Conservation (phyloP, 2,797 vertebrate species). For the Florisuga fusca region DNA sequence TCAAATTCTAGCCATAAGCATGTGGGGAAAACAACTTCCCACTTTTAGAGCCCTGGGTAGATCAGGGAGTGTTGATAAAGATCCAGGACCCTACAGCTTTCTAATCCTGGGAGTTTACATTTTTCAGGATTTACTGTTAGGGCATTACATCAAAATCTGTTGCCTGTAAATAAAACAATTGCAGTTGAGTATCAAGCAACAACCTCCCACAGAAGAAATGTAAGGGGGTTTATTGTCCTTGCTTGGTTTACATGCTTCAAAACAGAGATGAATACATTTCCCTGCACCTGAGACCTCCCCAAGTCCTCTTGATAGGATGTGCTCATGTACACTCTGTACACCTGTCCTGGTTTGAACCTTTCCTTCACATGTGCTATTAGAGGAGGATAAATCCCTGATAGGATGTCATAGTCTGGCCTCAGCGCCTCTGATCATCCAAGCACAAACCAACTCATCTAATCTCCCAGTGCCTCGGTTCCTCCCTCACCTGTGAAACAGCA, state of each 20-base stretch:
- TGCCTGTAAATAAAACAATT: background rate
- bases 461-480: background rate
- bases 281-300: background rate
- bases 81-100: background rate
- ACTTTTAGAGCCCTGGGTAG: background rate
- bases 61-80: background rate
- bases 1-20: background rate
- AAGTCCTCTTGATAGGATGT: background rate
- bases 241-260: background rate
- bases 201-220: background rate
- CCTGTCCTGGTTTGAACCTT: no score
- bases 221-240: background rate
- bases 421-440: background rate
- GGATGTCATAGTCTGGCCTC: background rate
- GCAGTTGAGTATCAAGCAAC: background rate
- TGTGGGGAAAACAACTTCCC: background rate
- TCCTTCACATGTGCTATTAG: background rate
- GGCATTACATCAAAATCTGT: background rate
- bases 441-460: background rate
- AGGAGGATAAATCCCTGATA: background rate
- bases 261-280: background rate
- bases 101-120: background rate
- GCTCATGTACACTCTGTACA: rapidly evolving
- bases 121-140: background rate
- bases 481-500: background rate